These are phyloP conservation scores for Mechanitis mazaeus DNA, from an alignment of 2,888 invertebrate species.

Conservation along the genomic window DNA sequence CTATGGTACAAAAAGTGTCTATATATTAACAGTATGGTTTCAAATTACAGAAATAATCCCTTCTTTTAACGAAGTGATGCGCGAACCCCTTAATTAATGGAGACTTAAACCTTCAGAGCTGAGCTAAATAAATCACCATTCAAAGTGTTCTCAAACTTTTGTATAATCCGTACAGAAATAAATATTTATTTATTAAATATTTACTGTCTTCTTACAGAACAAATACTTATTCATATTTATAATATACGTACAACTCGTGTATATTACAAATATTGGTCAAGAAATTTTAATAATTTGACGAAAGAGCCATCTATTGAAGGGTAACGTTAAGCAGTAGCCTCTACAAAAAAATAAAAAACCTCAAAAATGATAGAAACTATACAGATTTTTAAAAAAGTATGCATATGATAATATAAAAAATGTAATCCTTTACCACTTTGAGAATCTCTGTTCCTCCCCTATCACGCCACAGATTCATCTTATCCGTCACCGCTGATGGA, in stretches of 20 bases:
- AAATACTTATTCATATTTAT: too few relatives aligned
- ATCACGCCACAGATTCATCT: slow-evolving; percentile 66
- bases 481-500: slow-evolving; percentile 72
- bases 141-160: slow-evolving; percentile 31
- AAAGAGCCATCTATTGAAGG: too few relatives aligned
- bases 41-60: slow-evolving; percentile 38
- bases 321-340: too few relatives aligned
- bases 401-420: too few relatives aligned
- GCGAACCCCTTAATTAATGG: slow-evolving; percentile 55
- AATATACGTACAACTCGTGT: too few relatives aligned
- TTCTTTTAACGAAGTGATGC: slow-evolving; percentile 36
- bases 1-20: slow-evolving; percentile 28
- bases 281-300: too few relatives aligned
- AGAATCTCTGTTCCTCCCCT: slow-evolving; percentile 43
- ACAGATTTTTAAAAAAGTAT: too few relatives aligned
- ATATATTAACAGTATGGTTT: slow-evolving; percentile 59
- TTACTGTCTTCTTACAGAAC: too few relatives aligned
- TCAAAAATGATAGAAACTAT: too few relatives aligned
- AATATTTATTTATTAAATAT: not conserved
- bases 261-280: too few relatives aligned
- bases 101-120: slow-evolving; percentile 56
- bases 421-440: slow-evolving; percentile 37
- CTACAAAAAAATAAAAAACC: too few relatives aligned
- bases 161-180: not conserved
- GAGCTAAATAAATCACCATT: slow-evolving; percentile 45